phyloP scores from a whole-genome alignment of 1,140 invertebrate species.

The Acromyrmex charruanus region DNA sequence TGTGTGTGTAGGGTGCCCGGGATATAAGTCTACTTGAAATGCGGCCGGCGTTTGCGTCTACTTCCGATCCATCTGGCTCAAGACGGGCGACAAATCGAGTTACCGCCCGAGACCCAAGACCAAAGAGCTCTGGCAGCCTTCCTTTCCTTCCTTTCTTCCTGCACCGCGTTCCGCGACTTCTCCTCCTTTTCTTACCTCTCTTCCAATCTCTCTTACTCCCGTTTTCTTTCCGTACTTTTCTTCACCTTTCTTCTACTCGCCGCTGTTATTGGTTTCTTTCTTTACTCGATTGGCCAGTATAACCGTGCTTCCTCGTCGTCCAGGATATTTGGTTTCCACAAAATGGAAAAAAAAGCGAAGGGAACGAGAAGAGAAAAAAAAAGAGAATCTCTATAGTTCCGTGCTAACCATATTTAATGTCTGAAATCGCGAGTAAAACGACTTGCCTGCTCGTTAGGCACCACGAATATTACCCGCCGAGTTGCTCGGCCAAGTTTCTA shows the following conservation, averaged over 20 bases:
- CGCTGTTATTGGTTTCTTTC: conserved; percentile 67
- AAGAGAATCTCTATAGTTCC: background rate
- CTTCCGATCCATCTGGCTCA: conserved; percentile 83
- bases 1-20: background rate
- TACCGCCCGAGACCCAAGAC: conserved; percentile 80
- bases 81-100: conserved; percentile 83
- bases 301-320: conserved; percentile 8
- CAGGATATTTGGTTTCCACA: conserved; percentile 28
- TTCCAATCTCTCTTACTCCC: conserved; percentile 16
- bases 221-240: conserved; percentile 20
- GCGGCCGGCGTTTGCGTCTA: conserved; percentile 80
- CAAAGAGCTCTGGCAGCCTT: conserved; percentile 78
- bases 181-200: background rate
- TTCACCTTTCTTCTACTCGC: background rate
- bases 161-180: conserved; percentile 9
- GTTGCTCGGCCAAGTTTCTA: conserved; percentile 14
- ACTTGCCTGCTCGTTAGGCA: conserved; percentile 74
- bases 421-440: conserved; percentile 75
- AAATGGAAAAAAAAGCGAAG: conserved; percentile 1
- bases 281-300: conserved; percentile 65
- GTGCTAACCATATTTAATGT: conserved; percentile 69
- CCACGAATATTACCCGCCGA: background rate
- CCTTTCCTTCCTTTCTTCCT: conserved; percentile 73
- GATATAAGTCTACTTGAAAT: conserved; percentile 78
- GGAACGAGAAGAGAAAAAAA: background rate